Base-by-base conservation (phyloP, 2,888 invertebrate genomes). In the Sphaerophoria taeniata region DNA sequence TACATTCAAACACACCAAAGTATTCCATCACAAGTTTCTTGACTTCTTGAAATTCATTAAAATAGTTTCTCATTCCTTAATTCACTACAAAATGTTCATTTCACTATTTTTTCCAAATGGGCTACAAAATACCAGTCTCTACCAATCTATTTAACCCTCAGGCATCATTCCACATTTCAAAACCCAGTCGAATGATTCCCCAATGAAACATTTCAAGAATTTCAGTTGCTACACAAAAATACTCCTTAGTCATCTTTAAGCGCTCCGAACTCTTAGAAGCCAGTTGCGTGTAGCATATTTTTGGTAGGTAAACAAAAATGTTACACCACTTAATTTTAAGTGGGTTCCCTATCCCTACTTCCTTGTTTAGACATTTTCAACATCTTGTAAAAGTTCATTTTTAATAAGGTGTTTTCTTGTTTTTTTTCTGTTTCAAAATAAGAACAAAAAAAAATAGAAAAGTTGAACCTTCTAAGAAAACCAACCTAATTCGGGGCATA, bases 291-390 rank as follows among this genome's bases (percentile, higher is more conserved):
- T 1, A n/a, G 36, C 11, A 51, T 65, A 16, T 51, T 36, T 24
- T 24, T 24, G 1, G 24, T 24, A 24, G 24, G 24, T 24, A 24
- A 24, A 51, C 36, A 16, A 67, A 67, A 67, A 39, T 67, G 31
- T 33, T 39, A 53, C 51, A 67, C 24, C 65, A 34, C 36, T 67
- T 67, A 36, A 36, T 24, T 36, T 63, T 67, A 53, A 67, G 53
- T 67, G 53, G 24, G n/a, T 31, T 53, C 39, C n/a, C 67, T n/a
- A n/a, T n/a, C n/a, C n/a, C 24, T 31, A 34, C 24, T 24, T 24
- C 24, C 24, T 24, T 24, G 24, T 60, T 63, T 12, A 65, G 12
- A 53, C 39, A 67, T 39, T 67, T 36, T 24, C 53, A 67, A 34
- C 53, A 67, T 53, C 12, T 51, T 51, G 24, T 53, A 53, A 53